Evolutionary conservation across 2,888 invertebrate species (phyloP).

Genomic region (Caenorhabditis panamensis): DNA sequence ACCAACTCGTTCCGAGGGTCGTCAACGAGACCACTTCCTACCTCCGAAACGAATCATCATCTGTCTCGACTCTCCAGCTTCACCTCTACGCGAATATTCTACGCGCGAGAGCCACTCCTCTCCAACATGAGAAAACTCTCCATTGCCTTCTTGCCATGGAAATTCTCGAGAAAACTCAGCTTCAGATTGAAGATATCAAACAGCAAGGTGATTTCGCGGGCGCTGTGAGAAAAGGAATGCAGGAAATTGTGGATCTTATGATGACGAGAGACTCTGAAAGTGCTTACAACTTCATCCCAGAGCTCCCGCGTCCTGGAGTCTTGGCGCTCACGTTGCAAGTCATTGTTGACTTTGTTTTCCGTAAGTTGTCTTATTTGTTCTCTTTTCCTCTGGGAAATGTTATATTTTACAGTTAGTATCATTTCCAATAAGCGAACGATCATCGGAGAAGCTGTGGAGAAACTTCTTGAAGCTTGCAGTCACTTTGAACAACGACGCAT

Average conservation of each 20-base stretch:
- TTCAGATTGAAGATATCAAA: not conserved
- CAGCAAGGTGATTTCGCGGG: not conserved
- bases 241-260: not conserved
- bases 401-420: not conserved
- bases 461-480: not conserved
- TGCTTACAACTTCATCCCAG: not conserved
- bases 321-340: constrained; percentile 3
- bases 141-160: not conserved
- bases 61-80: not conserved
- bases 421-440: not conserved
- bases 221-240: not conserved
- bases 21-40: not conserved
- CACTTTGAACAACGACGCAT: not conserved
- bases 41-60: not conserved
- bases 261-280: not conserved
- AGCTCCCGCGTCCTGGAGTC: constrained; percentile 23
- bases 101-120: not conserved
- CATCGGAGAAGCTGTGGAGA: not conserved
- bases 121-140: not conserved
- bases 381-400: not conserved
- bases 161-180: not conserved
- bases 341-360: constrained; percentile 12
- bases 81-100: constrained; percentile 19
- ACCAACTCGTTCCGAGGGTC: not conserved
- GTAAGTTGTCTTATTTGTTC: no score